These are phyloP conservation scores for Theonella swinhoei DNA, from an alignment of 37 sponge, comb jelly and placozoan species.

Conservation along the genomic window DNA sequence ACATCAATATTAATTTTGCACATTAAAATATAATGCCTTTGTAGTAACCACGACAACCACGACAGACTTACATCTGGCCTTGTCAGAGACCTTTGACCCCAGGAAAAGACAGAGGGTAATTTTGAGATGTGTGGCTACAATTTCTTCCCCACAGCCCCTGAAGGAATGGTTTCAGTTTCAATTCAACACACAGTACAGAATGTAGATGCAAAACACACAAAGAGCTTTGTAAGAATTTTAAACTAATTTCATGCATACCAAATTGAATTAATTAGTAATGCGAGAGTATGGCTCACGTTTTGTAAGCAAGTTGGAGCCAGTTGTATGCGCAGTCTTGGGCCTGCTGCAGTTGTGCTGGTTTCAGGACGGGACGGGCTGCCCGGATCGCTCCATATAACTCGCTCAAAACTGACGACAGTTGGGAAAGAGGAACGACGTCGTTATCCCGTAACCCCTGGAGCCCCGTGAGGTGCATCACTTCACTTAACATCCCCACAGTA, in stretches of 20 bases:
- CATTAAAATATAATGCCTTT: not conserved
- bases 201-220: not conserved
- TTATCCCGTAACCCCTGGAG: slow-evolving; percentile 5
- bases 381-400: slow-evolving; percentile 45
- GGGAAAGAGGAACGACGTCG: slow-evolving; percentile 17
- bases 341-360: slow-evolving; percentile 12
- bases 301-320: slow-evolving; percentile 45
- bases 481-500: slow-evolving; percentile 1
- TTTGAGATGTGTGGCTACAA: slow-evolving; percentile 36
- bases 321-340: slow-evolving; percentile 43
- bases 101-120: slow-evolving; percentile 35
- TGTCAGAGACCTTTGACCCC: slow-evolving; percentile 35
- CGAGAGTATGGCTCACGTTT: too few species aligned
- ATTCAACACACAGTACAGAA: not conserved
- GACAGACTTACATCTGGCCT: slow-evolving; percentile 49
- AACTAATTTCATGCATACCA: too few species aligned
- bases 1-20: too few species aligned
- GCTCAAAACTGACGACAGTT: slow-evolving; percentile 1
- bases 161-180: too few species aligned
- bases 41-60: not conserved
- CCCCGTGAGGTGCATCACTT: slow-evolving; percentile 25
- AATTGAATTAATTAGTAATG: not conserved
- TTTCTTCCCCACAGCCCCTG: slow-evolving; percentile 2
- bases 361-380: not conserved
- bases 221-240: too few species aligned